Percentiles rank a stretch among this genome's conserved stretches.
Conservation (phyloP, 2,797 vertebrate genomes). For the Gymnothorax javanicus region DNA sequence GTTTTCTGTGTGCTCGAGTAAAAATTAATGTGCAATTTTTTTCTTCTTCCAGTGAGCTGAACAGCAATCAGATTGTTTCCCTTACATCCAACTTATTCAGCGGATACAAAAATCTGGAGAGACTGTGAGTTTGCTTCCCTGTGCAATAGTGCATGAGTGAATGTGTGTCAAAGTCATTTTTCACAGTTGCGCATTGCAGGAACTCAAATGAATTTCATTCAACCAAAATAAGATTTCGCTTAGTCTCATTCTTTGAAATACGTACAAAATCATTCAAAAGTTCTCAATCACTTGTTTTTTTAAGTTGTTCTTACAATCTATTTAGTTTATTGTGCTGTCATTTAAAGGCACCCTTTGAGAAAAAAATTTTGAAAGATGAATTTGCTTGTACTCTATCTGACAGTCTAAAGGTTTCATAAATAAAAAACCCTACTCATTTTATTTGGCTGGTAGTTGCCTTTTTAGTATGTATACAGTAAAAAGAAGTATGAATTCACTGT, state of each 20-base stretch:
- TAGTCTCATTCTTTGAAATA: neutral
- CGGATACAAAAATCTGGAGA: constrained; percentile 53
- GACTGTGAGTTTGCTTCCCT: constrained; percentile 51
- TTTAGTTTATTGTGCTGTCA: no score
- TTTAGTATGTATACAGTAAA: no score
- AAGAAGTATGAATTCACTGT: no score
- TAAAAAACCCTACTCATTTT: no score
- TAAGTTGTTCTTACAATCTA: no score
- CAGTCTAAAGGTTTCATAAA: no score
- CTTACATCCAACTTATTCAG: constrained; percentile 53
- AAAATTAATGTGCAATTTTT: neutral
- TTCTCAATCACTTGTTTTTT: no score
- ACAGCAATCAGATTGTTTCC: constrained; percentile 55
- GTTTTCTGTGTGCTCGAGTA: neutral
- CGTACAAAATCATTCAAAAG: no score
- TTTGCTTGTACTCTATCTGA: no score
- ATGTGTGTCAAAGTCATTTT: neutral
- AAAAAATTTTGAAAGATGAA: no score
- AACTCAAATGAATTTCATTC: neutral
- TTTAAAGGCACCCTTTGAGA: neutral
- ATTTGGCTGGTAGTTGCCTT: no score
- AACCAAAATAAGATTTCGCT: neutral
- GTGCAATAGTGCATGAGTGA: neutral
- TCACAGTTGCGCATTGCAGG: neutral
- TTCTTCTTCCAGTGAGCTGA: constrained; percentile 53